Conservation (phyloP, 2,888 invertebrate genomes). For the Drosophila prostipennis region DNA sequence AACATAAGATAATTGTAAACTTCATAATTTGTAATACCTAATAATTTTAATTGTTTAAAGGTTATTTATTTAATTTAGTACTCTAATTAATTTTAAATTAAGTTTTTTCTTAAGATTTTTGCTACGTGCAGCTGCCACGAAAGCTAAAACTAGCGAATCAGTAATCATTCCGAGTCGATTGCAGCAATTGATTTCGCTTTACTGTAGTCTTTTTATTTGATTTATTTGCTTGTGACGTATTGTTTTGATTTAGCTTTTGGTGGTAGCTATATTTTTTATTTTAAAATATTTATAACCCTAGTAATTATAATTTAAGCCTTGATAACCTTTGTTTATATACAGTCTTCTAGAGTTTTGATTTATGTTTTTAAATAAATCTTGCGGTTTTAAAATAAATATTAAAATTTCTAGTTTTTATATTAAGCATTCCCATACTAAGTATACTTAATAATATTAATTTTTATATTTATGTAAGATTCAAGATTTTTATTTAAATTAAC, state of each 20-base stretch:
- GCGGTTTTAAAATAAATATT: no score
- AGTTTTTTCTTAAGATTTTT: not conserved
- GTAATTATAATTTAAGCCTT: not conserved
- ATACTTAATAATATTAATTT: no score
- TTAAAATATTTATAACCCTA: not conserved
- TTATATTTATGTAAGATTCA: not conserved
- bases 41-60: not conserved
- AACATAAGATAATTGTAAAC: no score
- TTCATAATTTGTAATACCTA: no score
- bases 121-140: not conserved
- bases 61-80: no score
- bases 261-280: not conserved
- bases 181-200: constrained; percentile 13
- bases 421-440: no score
- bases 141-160: constrained; percentile 13
- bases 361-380: no score
- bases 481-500: not conserved
- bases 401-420: no score
- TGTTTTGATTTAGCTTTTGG: not conserved
- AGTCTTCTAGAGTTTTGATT: not conserved
- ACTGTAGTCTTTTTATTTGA: constrained; percentile 13
- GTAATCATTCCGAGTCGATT: constrained; percentile 12
- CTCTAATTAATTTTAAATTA: not conserved
- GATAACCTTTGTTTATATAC: not conserved
- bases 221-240: constrained; percentile 12